Base-by-base conservation (phyloP, 2,888 invertebrate species). In the Caenorhabditis plicata region DNA sequence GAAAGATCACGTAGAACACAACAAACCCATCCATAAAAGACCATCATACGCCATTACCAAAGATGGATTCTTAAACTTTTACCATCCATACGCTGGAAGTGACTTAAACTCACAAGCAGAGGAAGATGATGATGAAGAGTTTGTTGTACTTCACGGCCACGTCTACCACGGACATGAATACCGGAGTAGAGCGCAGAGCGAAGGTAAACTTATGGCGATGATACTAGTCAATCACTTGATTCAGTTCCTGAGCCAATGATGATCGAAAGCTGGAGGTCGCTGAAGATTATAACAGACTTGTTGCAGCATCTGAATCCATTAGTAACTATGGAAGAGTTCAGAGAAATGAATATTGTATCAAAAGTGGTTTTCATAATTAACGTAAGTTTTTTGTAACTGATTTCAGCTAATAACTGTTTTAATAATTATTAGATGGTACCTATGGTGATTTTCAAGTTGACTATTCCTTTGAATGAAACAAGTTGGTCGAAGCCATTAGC, bases 401-500 rank as follows among this genome's bases (percentile, higher is more conserved):
- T n/a, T n/a, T n/a, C n/a, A n/a, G n/a, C n/a, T n/a, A n/a, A n/a
- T n/a, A n/a, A n/a, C n/a, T n/a, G n/a, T n/a, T n/a, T n/a, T n/a
- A n/a, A n/a, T n/a, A n/a, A n/a, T 42, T 74, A 80, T 45, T 74
- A 85, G 84, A 74, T 82, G 27, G 87, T 87, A 0, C 80, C 85
- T 0, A 81, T 85, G 64, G 65, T 87, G 17, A 1, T 85, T 0
- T 81, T 87, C 8, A 84, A 83, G 39, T 69, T 87, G 7, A 83
- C 87, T 1, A 82, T 86, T 26, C 87, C 87, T 0, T 82, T 86
- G 8, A 86, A 87, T 15, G 85, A 69, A 20, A 39, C 33, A 27
- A 51, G 61, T 19, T 87, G 87, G 87, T 86, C 85, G 53, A 84
- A 86, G 71, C 80, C 85, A 36, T 80, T 87, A 15, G 85, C 86